Evolutionary conservation across 2,888 invertebrate genomes (phyloP).

Genomic region (Drosophila setosimentum): DNA sequence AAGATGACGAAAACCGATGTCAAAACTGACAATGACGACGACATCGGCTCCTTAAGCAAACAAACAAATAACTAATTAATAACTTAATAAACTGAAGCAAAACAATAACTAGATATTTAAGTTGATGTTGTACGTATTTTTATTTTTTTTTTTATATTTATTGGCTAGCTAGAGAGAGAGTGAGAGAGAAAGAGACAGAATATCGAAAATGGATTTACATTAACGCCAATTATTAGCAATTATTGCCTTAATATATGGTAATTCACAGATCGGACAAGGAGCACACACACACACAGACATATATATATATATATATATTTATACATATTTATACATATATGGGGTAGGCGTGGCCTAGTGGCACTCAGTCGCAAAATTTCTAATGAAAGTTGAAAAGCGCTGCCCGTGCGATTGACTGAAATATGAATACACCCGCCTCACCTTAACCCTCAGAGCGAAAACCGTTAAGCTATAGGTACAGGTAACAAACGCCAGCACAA

Average conservation of each 20-base stretch:
- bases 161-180: constrained; percentile 14
- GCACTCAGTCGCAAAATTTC: constrained; percentile 56
- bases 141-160: constrained; percentile 52
- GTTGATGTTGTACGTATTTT: constrained; percentile 26
- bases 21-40: constrained; percentile 14
- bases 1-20: constrained; percentile 39
- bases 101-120: constrained; percentile 24
- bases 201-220: constrained; percentile 58
- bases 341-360: constrained; percentile 54
- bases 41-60: constrained; percentile 27
- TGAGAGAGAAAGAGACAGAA: background rate
- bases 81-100: constrained; percentile 52
- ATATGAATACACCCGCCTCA: constrained; percentile 14
- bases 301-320: background rate
- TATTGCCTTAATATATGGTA: constrained; percentile 61
- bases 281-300: constrained; percentile 13
- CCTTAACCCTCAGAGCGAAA: constrained; percentile 8
- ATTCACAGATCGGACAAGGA: constrained; percentile 46
- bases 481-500: constrained; percentile 8
- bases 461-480: constrained; percentile 11
- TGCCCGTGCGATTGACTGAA: constrained; percentile 66
- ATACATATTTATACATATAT: background rate
- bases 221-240: constrained; percentile 66
- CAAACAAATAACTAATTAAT: constrained; percentile 68
- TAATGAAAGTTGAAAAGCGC: constrained; percentile 76